Base-by-base conservation (phyloP, 2,113 vertebrate genomes). In the Istiophorus platypterus region DNA sequence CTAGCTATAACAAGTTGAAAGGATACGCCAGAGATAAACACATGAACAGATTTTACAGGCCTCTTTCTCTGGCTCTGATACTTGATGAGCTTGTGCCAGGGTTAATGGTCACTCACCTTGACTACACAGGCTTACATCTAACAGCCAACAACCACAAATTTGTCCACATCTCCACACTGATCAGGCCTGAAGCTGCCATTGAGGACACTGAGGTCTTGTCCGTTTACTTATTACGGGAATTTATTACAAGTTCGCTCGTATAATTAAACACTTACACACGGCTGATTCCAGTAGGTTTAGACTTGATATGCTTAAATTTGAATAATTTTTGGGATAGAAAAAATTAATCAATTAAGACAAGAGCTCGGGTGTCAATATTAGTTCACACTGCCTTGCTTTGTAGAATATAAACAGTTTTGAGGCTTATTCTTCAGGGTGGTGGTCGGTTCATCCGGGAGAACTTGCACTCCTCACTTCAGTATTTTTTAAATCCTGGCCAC, bases 21-120 rank as follows among this genome's bases (percentile, higher is more conserved):
- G 66, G 67, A 86, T 80, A 71, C 66, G 34, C 5, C 45, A 37
- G 41, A 22, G 56, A 81, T 42, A 56, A 71, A 47, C 52, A 71
- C 24, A 34, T 70, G 49, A 58, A 7, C 22, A 47, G 57, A 58
- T 37, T 7, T 75, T 51, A 78, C 31, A 47, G 64, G 63, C 29
- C 49, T 45, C 42, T 67, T 49, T 65, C 31, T 69, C 27, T 4
- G 56, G 66, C 12, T n/a, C n/a, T 58, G 69, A 27, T 31, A 20
- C 27, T 42, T 29, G n/a, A 51, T 52, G 70, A 57, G 66, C 31
- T 68, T 49, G 76, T 78, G 69, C 65, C 57, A 14, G 49, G 63
- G 65, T 78, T 69, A 81, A 41, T 11, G 52, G 47, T 78, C 52
- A 34, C 27, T 49, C 68, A 27, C 12, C 15, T 47, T 12, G 22